Evolutionary conservation across 2,888 invertebrate species (phyloP).

Genomic region (Pherbina coryleti): DNA sequence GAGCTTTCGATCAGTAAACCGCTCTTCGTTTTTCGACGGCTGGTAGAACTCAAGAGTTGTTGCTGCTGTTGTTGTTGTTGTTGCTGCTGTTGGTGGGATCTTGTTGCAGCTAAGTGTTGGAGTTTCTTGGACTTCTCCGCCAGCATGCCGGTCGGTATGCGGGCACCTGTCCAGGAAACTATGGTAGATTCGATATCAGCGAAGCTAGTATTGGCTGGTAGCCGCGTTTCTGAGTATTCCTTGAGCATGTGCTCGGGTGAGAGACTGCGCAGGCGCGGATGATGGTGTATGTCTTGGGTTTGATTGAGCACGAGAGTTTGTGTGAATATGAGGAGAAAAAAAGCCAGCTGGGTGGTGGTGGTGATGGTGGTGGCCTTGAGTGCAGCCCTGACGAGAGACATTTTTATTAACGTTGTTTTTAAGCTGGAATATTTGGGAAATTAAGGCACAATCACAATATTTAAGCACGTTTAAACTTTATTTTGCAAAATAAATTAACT

Average conservation of each 20-base stretch:
- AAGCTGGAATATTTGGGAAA: no score
- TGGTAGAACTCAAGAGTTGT: constrained; percentile 18
- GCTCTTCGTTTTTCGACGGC: constrained; percentile 36
- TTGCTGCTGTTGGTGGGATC: background rate
- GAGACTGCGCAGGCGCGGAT: background rate
- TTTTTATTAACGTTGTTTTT: background rate
- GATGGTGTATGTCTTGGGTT: constrained; percentile 21
- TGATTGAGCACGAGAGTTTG: constrained; percentile 1
- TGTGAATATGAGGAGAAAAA: background rate
- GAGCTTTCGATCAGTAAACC: constrained; percentile 19
- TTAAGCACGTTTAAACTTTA: background rate
- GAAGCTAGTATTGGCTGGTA: constrained; percentile 46
- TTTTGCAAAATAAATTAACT: background rate
- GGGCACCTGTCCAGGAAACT: constrained; percentile 29
- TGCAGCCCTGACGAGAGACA: background rate
- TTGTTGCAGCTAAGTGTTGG: constrained; percentile 40
- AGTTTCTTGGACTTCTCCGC: constrained; percentile 7
- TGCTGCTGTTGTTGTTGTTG: constrained; percentile 15
- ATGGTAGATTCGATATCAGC: constrained; percentile 18
- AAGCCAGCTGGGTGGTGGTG: background rate
- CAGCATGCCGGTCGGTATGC: background rate
- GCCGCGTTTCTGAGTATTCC: constrained; percentile 48
- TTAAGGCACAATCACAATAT: no score
- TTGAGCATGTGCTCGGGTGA: constrained; percentile 55
- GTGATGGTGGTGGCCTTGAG: background rate